Evolutionary conservation across 2,888 invertebrate species (phyloP), one percentile per base, ranked within the genome.

Genomic region (Megaustenia siamemsis): DNA sequence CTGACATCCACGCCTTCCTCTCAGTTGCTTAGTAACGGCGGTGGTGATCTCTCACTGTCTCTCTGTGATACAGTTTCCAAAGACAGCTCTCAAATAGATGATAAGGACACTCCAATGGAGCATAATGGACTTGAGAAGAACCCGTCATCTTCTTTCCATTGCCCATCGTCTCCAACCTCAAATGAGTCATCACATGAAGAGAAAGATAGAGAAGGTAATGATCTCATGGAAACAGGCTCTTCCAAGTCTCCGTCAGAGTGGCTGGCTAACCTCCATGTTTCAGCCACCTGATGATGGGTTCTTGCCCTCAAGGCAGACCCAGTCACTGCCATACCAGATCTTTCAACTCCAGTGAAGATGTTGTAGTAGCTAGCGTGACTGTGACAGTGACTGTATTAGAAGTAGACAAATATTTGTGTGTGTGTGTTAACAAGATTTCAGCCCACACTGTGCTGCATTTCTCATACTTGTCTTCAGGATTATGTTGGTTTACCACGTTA

Each of bases 201-300:
- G 0, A 28, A 45, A n/a, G 32, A 60, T 40, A 66, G 3, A 45
- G 82, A 28, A 5, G 66, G 43, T 15, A 35, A 73, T 32, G 24
- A 35, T 21, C 45, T 63, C 43, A 78, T 84, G 71, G 80, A 84
- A 15, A 73, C 71, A 5, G 84, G 73, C 15, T n/a, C 45, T 28
- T 53, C 84, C 45, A 49, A 73, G 21, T 43, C 77, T 66, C 84
- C 84, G 8, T 63, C 84, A 56, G 84, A 84, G 38, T 84, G 84
- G 84, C 24, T 84, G 63, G 60, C 80, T 38, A 80, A 75, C 63
- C 45, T 84, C 10, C 84, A 84, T 32, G 80, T 84, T 21, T 84
- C 84, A 24, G 84, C 84, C 3, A 84, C 84, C 18, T 84, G 84
- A 84, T 80, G 80, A 69, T 28, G 66, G 66, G 28, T 78, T 6